Evolutionary conservation across 2,888 invertebrate genomes (phyloP).

Genomic region (Diarsia mendica): DNA sequence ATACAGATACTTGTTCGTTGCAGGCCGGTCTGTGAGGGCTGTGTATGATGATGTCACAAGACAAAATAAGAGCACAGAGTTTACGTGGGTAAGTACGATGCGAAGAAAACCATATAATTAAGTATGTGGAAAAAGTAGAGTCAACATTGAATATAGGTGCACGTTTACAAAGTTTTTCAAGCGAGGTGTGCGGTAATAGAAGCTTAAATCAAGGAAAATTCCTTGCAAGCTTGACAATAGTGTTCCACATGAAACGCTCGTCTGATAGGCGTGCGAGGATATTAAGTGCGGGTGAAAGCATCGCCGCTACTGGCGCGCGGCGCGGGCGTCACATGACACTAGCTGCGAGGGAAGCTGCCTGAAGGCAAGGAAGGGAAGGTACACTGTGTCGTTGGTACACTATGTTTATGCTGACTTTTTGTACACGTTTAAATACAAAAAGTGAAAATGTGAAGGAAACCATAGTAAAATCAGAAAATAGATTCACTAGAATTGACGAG

Average conservation of each 20-base stretch:
- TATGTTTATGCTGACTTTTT: background rate
- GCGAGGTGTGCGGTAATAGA: background rate
- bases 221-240: background rate
- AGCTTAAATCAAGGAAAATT: no score
- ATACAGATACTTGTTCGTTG: conserved; percentile 5
- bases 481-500: background rate
- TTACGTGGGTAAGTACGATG: conserved; percentile 3
- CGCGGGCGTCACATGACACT: background rate
- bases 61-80: conserved; percentile 26
- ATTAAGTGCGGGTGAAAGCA: background rate
- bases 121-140: background rate
- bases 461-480: background rate
- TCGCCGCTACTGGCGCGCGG: background rate
- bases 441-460: background rate
- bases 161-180: background rate
- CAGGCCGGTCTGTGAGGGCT: background rate
- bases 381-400: background rate
- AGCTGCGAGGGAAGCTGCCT: background rate
- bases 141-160: background rate
- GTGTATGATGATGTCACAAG: background rate
- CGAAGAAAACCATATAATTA: background rate
- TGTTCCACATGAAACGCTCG: background rate
- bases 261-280: background rate
- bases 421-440: background rate
- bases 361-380: no score